Base-by-base conservation (phyloP, 2,113 vertebrate genomes). In the Lamprologus ornatipinnis region DNA sequence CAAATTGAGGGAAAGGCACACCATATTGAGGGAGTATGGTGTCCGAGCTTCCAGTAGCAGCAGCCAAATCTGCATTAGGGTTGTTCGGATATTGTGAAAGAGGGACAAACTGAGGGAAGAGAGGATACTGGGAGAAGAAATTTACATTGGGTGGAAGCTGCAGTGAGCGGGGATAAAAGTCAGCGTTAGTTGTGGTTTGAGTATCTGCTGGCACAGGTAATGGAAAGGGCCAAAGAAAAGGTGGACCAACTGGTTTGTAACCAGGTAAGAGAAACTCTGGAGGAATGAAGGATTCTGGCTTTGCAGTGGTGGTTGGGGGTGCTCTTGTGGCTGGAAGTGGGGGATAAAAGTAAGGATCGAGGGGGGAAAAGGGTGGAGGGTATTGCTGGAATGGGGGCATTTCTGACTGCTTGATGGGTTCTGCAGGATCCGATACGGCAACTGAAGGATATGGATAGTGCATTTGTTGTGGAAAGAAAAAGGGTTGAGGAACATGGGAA, bases 151-250 rank as follows among this genome's bases (percentile, higher is more conserved):
- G 42, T 11, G 42, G 26, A 31, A 51, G 15, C 6, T 78, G 73
- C 1, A n/a, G 26, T 5, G 7, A 51, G 10, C 0, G 73, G 26
- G 23, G 15, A 49, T 8, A 31, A 75, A 0, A 2, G 2, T 49
- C 70, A 28, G 6, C 2, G 1, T 51, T 51, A 9, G 73, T 4
- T 78, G 70, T 7, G 23, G 70, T 78, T 51, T n/a, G 17, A 78
- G 45, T 51, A 51, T 19, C 73, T 78, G 26, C 45, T 78, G 45
- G 26, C 45, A 78, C 6, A 51, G 45, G 73, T 19, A 78, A 12
- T 31, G 15, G 42, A 28, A 49, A 51, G 73, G 73, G 42, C 73
- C 17, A 51, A 51, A 51, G 45, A 33, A 78, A 51, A 78, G 26
- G 26, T 78, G 73, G 26, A 31, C 26, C 45, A 13, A n/a, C 10